A percentile compares a stretch with the other conserved stretches of the same genome.
Evolutionary conservation across 2,888 invertebrate species (phyloP).

Genomic region (Frankliniella fusca): DNA sequence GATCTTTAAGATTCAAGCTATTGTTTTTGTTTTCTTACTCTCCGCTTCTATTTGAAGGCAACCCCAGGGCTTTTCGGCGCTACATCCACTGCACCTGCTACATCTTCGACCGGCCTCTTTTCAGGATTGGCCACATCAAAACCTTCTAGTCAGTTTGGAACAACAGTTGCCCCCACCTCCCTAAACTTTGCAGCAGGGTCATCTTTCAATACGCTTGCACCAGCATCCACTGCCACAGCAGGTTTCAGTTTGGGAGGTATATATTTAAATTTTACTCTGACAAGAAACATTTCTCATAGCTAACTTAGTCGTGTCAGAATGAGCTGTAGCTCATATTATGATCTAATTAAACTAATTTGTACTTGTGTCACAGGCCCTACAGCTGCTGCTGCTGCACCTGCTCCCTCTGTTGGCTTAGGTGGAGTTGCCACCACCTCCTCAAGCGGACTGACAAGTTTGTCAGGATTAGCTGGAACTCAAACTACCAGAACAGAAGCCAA

Average conservation of each 20-base stretch:
- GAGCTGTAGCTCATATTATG: not conserved
- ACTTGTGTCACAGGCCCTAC: conserved; percentile 34
- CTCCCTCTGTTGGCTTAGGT: conserved; percentile 61
- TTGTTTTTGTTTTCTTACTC: not conserved
- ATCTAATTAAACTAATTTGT: not conserved
- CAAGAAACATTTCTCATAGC: not conserved
- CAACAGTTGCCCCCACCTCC: conserved; percentile 33
- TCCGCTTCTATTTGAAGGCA: not conserved
- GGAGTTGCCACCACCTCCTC: conserved; percentile 57
- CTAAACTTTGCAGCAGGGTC: conserved; percentile 35
- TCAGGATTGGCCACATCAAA: conserved; percentile 42
- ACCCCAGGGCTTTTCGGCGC: conserved; percentile 42
- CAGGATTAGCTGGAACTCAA: conserved; percentile 19
- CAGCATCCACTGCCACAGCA: conserved; percentile 32
- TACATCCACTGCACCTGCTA: conserved; percentile 38
- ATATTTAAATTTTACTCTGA: not conserved
- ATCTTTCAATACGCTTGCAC: conserved; percentile 34
- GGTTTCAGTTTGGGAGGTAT: conserved; percentile 34
- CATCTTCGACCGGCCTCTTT: conserved; percentile 39
- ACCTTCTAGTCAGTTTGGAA: conserved; percentile 28
- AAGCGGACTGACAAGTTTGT: conserved; percentile 45
- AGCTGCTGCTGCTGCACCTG: conserved; percentile 35
- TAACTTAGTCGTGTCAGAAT: not conserved
- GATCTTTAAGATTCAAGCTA: not conserved
- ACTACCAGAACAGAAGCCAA: conserved; percentile 39